Percentiles rank a stretch among this genome's conserved stretches.
Evolutionary conservation across 1,140 invertebrate genomes (phyloP).

Genomic region (Tetragnatha versicolor): DNA sequence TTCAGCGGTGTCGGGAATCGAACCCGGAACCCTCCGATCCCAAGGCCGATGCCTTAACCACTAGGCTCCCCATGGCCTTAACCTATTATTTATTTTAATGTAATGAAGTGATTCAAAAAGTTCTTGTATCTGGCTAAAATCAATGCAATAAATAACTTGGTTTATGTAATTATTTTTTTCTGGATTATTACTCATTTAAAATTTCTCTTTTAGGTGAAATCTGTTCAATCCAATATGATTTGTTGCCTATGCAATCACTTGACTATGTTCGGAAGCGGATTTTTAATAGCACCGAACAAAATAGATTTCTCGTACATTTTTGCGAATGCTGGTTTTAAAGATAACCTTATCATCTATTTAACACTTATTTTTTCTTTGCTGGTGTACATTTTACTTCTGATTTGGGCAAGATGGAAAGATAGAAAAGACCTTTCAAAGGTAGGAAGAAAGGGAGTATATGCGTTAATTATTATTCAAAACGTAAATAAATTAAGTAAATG

Average conservation of each 20-base stretch:
- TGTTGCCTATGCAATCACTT: slow-evolving; percentile 60
- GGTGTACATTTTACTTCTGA: slow-evolving; percentile 2
- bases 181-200: neutral
- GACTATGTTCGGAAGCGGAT: slow-evolving; percentile 64
- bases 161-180: too few relatives aligned
- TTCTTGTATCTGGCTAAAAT: too few relatives aligned
- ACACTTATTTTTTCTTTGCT: slow-evolving; percentile 37
- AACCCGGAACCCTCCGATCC: too few relatives aligned
- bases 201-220: slow-evolving; percentile 14
- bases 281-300: slow-evolving; percentile 63
- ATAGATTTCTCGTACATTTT: slow-evolving; percentile 66
- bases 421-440: slow-evolving; percentile 42
- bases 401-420: slow-evolving; percentile 52
- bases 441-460: too few relatives aligned
- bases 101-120: too few relatives aligned
- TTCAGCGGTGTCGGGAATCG: too few relatives aligned
- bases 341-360: slow-evolving; percentile 45
- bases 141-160: too few relatives aligned
- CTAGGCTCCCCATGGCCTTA: too few relatives aligned
- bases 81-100: too few relatives aligned
- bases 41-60: too few relatives aligned
- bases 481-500: too few relatives aligned
- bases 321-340: slow-evolving; percentile 58
- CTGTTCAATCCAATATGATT: slow-evolving; percentile 1
- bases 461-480: too few relatives aligned